phyloP scores from a whole-genome alignment of 2,113 vertebrate genomes.

The Psettodes erumei region DNA sequence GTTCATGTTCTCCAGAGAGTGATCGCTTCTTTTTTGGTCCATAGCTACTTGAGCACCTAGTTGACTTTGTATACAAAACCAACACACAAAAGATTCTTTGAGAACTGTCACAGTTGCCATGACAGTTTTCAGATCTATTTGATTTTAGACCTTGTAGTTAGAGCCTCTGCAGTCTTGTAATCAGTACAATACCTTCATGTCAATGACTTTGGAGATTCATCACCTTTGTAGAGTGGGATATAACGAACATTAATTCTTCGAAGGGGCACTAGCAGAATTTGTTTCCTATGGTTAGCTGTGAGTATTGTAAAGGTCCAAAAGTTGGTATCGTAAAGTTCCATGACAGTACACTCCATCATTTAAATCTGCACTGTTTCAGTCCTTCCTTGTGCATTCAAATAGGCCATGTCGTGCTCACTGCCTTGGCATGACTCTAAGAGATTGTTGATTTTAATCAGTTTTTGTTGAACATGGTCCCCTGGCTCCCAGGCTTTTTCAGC shows the following conservation, averaged over 20 bases:
- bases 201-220: no score
- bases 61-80: neutral
- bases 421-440: constrained; percentile 48
- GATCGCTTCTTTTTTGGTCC: no score
- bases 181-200: neutral
- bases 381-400: constrained; percentile 44
- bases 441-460: constrained; percentile 65
- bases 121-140: neutral
- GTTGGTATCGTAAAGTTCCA: neutral
- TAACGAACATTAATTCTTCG: neutral
- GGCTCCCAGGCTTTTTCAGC: constrained; percentile 46
- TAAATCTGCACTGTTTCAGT: constrained; percentile 18
- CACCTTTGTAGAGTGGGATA: neutral
- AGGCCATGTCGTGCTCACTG: constrained; percentile 21
- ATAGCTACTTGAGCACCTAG: no score
- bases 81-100: no score
- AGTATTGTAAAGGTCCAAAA: constrained; percentile 3
- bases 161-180: neutral
- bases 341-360: constrained; percentile 19
- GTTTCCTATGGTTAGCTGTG: neutral
- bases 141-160: neutral
- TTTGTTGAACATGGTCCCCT: constrained; percentile 59
- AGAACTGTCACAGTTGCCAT: neutral
- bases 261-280: neutral
- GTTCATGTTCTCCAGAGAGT: neutral